Evolutionary conservation across 2,888 invertebrate genomes (phyloP), one percentile per base, ranked within the genome.

Genomic region (Tenthredo notha): DNA sequence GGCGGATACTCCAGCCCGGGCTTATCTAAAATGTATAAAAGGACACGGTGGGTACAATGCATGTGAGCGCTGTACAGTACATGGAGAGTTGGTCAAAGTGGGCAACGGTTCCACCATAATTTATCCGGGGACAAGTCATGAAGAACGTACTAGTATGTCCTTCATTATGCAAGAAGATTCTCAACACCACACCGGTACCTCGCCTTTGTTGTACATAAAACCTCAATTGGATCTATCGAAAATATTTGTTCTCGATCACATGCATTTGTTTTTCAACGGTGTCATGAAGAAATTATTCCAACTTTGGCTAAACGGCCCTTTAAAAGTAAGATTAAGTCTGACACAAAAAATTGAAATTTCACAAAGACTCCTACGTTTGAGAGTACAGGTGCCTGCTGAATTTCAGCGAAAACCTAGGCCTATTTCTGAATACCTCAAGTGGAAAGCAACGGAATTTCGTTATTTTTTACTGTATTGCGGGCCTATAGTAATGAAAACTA

Each of bases 1-100:
- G 29, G 86, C 85, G 10, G 87, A 88, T n/a, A 83, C 84, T 18
- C 88, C 87, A 3, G 87, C 86, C 15, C 84, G 88, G 54, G 54
- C 86, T 37, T 87, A 85, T 15, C 18, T 87, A 21, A 88, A 88
- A 80, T 61, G 72, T 83, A 86, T 84, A 10, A 86, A 85, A 83
- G 86, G 87, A 0, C 87, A 88, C 75, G 78, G 54, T 18, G 88
- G 87, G 2, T 85, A 86, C 43, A 37, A 84, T 82, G 84, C 87
- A 9, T 88, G 87, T 72, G 87, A 88, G 70, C 54, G 87, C 40
- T 88, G 87, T 65, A 82, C 43, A 21, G 83, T 87, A 5, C 21
- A 75, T 33, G 88, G 87, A 40, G n/a, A 77, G 15, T 5, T n/a
- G n/a, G n/a, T 61, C 7, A n/a, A 7, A 61, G 25, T n/a, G 18